Evolutionary conservation across 2,888 invertebrate genomes (phyloP).

Genomic region (Papilio protenor): DNA sequence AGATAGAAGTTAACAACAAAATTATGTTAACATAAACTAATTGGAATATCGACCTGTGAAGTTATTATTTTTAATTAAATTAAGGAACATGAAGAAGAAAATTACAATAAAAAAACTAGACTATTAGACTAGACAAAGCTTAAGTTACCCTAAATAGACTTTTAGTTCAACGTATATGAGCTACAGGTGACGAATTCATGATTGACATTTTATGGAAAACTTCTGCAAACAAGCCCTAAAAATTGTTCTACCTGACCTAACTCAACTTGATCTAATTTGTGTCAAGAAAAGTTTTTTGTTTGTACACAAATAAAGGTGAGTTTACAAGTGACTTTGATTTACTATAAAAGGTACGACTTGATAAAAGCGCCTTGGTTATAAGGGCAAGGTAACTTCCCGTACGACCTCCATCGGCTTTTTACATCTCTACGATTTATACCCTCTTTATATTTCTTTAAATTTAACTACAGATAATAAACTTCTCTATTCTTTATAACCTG

Average conservation of each 20-base stretch:
- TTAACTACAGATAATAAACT: neutral
- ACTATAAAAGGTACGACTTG: constrained; percentile 30
- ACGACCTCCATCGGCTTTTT: constrained; percentile 26
- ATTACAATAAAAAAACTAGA: too few relatives aligned
- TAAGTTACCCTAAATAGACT: neutral
- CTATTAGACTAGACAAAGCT: too few relatives aligned
- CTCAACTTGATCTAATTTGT: neutral
- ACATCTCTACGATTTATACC: neutral
- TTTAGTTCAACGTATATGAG: neutral
- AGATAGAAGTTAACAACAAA: too few relatives aligned
- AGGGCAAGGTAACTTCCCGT: constrained; percentile 42
- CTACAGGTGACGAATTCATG: neutral
- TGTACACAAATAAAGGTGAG: constrained; percentile 26
- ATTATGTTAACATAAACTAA: neutral
- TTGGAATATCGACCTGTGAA: neutral
- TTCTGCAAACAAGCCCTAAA: neutral
- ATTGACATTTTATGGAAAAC: neutral
- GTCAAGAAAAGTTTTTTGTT: constrained; percentile 16
- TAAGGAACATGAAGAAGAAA: neutral
- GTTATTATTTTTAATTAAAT: too few relatives aligned
- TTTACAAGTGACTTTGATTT: constrained; percentile 25
- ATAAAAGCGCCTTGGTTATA: constrained; percentile 34
- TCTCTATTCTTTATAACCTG: too few relatives aligned
- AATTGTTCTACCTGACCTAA: neutral
- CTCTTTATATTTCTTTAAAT: neutral